phyloP scores from a whole-genome alignment of 2,113 vertebrate genomes.

The Pelusios castaneus region DNA sequence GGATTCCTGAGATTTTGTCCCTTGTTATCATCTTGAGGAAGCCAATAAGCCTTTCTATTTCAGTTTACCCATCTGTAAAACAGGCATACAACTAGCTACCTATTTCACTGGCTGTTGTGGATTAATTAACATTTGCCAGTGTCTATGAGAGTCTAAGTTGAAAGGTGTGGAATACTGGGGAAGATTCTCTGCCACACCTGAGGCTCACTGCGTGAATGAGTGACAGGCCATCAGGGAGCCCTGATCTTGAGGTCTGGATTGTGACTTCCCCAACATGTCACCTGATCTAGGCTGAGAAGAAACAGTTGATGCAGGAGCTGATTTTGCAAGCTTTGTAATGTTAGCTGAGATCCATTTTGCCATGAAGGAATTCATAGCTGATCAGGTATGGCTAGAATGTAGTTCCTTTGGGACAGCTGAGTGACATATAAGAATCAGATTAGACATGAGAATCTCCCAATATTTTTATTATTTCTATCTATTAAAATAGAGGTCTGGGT shows the following conservation, averaged over 20 bases:
- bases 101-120: background rate
- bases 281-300: background rate
- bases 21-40: background rate
- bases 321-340: background rate
- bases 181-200: background rate
- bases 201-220: background rate
- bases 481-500: background rate
- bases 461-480: background rate
- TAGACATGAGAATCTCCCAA: background rate
- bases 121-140: background rate
- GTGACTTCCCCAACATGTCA: background rate
- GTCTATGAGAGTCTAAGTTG: background rate
- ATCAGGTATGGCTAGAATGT: background rate
- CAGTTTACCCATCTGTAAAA: background rate
- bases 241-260: background rate
- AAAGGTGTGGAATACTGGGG: background rate
- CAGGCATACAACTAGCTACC: background rate
- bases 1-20: background rate
- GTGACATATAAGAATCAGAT: background rate
- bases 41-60: background rate
- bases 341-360: background rate
- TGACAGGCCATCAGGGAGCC: background rate
- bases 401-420: background rate
- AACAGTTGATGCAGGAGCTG: background rate
- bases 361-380: background rate